Conservation (phyloP, 2,888 invertebrate genomes). For the Tanaodytes sp. region DNA sequence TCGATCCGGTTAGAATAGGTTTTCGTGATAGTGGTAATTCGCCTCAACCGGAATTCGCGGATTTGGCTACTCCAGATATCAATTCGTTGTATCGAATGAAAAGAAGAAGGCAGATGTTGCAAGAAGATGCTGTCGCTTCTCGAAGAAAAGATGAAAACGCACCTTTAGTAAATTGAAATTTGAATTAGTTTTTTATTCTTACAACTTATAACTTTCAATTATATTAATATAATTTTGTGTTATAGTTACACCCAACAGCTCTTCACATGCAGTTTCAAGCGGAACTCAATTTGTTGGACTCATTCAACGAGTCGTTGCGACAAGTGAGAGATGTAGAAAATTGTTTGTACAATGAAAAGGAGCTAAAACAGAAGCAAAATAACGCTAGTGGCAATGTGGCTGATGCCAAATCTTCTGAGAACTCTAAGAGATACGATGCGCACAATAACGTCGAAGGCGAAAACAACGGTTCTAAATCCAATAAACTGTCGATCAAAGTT, state of each 20-base stretch:
- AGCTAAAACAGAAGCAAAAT: slow-evolving; percentile 57
- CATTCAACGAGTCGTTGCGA: slow-evolving; percentile 76
- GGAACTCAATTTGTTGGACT: slow-evolving; percentile 77
- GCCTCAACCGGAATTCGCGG: slow-evolving; percentile 66
- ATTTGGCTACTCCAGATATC: slow-evolving; percentile 67
- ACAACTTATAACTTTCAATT: no score
- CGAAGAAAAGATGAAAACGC: slow-evolving; percentile 52
- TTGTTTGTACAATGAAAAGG: slow-evolving; percentile 62
- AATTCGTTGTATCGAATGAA: slow-evolving; percentile 65
- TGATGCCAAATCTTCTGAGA: slow-evolving; percentile 33
- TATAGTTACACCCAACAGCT: slow-evolving; percentile 73
- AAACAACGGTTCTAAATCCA: slow-evolving; percentile 53
- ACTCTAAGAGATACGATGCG: slow-evolving; percentile 32
- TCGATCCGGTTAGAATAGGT: slow-evolving; percentile 68
- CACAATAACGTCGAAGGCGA: slow-evolving; percentile 43
- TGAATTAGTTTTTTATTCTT: no score
- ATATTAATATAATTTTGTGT: not conserved
- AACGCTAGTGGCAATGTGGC: slow-evolving; percentile 4
- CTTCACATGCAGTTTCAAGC: slow-evolving; percentile 77
- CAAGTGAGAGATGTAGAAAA: slow-evolving; percentile 77
- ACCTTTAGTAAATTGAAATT: slow-evolving; percentile 61
- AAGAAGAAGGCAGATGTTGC: slow-evolving; percentile 60
- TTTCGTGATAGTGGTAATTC: slow-evolving; percentile 67
- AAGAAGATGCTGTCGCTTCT: slow-evolving; percentile 31
- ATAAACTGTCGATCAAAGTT: slow-evolving; percentile 62